These are phyloP conservation scores for Stramonita haemastoma DNA, from an alignment of 2,888 invertebrate species.

Conservation along the genomic window DNA sequence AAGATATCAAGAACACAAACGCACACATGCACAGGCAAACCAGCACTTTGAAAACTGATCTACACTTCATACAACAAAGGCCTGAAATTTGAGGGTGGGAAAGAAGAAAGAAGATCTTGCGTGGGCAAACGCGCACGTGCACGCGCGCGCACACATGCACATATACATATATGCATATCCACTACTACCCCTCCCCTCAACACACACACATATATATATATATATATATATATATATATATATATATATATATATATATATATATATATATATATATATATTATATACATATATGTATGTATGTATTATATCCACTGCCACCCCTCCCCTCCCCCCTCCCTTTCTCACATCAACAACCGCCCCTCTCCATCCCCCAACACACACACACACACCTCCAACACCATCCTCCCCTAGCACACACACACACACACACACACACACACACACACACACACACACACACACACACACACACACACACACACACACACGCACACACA, in stretches of 20 bases:
- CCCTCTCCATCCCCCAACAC: neutral
- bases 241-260: too few species aligned
- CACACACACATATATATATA: too few species aligned
- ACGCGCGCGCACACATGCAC: neutral
- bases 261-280: too few species aligned
- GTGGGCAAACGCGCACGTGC: too few species aligned
- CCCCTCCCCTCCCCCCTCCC: too few species aligned
- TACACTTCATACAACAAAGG: too few species aligned
- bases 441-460: neutral
- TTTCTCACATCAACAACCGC: too few species aligned
- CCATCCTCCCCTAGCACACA: neutral
- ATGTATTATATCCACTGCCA: too few species aligned
- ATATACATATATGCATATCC: neutral
- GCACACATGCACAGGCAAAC: neutral
- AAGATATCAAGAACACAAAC: neutral
- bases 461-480: slow-evolving; percentile 11
- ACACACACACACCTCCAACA: too few species aligned
- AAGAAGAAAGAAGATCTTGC: neutral
- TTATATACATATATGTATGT: too few species aligned
- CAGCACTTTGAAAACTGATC: neutral
- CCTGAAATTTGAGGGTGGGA: too few species aligned
- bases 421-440: neutral
- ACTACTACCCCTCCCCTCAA: neutral
- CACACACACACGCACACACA: neutral
- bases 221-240: too few species aligned